Percentiles rank a stretch among this genome's conserved stretches.
phyloP scores from a whole-genome alignment of 2,888 invertebrate genomes.

The Yponomeuta cagnagella region DNA sequence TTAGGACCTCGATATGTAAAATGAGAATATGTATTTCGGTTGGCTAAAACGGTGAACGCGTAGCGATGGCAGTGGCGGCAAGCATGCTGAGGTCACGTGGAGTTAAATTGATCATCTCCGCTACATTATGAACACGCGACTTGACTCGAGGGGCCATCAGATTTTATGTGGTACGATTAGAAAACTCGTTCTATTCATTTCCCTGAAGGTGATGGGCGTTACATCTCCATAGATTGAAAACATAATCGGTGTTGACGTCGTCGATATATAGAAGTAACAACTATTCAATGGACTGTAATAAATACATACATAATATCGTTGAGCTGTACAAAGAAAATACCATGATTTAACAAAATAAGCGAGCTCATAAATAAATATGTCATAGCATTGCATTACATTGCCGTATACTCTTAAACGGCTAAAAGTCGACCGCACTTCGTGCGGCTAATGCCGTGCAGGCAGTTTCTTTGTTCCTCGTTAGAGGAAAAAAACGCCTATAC shows the following conservation, averaged over 20 bases:
- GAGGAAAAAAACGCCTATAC: conserved; percentile 22
- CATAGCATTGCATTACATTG: conserved; percentile 12
- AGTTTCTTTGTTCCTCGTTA: conserved; percentile 24
- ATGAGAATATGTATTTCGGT: conserved; percentile 9
- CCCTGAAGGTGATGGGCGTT: not conserved
- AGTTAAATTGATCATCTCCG: conserved; percentile 13
- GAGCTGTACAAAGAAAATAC: conserved; percentile 9
- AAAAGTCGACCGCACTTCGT: not conserved
- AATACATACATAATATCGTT: not conserved
- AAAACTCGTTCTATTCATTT: conserved; percentile 5
- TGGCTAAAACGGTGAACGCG: not conserved
- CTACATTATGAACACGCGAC: not conserved
- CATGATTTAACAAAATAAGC: not conserved
- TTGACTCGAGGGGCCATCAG: not conserved
- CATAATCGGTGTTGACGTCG: not conserved
- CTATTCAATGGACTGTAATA: not conserved
- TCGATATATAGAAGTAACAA: not conserved
- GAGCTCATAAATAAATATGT: conserved; percentile 10
- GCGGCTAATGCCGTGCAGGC: conserved; percentile 10
- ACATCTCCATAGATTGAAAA: not conserved
- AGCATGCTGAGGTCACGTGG: conserved; percentile 12
- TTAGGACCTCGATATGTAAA: conserved; percentile 5
- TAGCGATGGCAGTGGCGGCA: not conserved
- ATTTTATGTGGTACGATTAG: conserved; percentile 2
- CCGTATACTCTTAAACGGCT: conserved; percentile 2